Percentiles rank a stretch among this genome's conserved stretches.
Evolutionary conservation across 2,113 vertebrate species (phyloP).

Genomic region (Macroglossus sobrinus): DNA sequence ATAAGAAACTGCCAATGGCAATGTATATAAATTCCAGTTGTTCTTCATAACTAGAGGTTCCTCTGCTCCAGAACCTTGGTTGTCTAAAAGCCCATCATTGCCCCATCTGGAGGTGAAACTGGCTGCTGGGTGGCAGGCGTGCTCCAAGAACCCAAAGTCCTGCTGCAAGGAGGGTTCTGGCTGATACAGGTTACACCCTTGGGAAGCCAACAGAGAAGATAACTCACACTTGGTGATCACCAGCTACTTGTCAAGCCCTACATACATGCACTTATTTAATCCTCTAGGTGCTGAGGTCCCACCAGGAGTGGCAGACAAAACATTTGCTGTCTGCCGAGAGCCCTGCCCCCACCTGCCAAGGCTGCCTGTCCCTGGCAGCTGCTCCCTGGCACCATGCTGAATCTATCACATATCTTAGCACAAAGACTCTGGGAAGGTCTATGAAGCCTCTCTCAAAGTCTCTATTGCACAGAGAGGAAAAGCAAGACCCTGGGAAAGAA

Average conservation of each 20-base stretch:
- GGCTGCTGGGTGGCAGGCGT: background rate
- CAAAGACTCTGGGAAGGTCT: background rate
- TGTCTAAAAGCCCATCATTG: background rate
- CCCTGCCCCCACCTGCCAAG: background rate
- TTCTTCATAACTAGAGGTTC: background rate
- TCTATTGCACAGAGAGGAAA: background rate
- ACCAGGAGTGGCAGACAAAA: background rate
- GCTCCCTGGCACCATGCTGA: background rate
- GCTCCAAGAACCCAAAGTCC: background rate
- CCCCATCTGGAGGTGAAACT: background rate
- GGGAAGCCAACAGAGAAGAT: background rate
- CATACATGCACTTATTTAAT: background rate
- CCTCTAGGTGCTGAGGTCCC: background rate
- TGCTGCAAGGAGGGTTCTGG: background rate
- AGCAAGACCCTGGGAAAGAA: background rate
- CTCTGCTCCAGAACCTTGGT: background rate
- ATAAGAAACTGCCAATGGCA: background rate
- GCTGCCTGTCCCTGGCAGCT: background rate
- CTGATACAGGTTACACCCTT: background rate
- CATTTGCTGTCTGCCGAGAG: background rate
- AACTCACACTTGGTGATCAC: background rate
- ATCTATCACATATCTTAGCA: background rate
- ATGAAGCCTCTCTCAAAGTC: background rate
- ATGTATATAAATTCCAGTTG: background rate
- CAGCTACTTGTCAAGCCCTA: background rate